These are phyloP conservation scores for Okapia johnstoni DNA, from an alignment of 2,113 vertebrate species.

Conservation along the genomic window DNA sequence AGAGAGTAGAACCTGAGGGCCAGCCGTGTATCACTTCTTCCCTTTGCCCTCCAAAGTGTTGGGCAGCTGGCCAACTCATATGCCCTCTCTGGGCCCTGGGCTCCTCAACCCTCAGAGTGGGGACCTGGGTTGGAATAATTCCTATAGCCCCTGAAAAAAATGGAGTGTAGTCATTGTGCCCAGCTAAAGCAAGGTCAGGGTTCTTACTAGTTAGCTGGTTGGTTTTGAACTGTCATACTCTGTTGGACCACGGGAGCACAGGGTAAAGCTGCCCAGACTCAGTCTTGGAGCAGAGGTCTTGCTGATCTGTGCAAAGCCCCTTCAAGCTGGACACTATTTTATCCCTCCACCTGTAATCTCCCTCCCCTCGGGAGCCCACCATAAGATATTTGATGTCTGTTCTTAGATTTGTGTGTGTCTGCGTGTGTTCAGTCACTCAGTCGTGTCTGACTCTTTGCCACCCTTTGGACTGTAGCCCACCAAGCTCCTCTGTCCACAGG, in stretches of 20 bases:
- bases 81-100: neutral
- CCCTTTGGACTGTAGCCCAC: neutral
- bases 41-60: neutral
- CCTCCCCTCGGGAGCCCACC: neutral
- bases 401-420: neutral
- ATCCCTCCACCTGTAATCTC: neutral
- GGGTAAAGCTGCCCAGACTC: neutral
- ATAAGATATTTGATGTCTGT: neutral
- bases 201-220: neutral
- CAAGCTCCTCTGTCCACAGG: neutral
- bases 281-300: neutral
- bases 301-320: neutral
- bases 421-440: neutral
- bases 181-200: fast-evolving
- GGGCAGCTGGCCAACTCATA: neutral
- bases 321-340: neutral
- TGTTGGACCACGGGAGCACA: neutral
- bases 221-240: neutral
- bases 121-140: neutral
- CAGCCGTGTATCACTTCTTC: neutral
- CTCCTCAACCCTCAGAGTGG: neutral
- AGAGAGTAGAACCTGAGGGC: neutral
- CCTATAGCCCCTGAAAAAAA: neutral
- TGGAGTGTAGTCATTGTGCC: fast-evolving
- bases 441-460: neutral